Conservation (phyloP, 2,113 vertebrate genomes). For the Odontophorus gujanensis region DNA sequence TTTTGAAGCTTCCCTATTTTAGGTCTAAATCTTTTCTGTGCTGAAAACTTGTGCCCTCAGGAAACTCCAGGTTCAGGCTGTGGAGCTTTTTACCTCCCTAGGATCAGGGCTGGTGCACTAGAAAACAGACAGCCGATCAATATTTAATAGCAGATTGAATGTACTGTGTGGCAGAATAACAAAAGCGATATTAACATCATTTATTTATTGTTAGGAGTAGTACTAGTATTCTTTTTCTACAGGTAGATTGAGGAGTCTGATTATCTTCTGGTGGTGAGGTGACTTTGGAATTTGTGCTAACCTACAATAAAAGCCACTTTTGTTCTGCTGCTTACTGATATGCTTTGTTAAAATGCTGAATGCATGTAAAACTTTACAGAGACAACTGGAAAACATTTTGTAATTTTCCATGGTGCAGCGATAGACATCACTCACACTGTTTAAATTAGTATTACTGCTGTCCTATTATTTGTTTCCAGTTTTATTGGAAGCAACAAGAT, state of each 20-base stretch:
- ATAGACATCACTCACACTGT: constrained; percentile 16
- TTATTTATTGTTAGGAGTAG: neutral
- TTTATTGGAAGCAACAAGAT: constrained; percentile 7
- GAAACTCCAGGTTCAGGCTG: constrained; percentile 21
- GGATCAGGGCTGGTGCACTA: neutral
- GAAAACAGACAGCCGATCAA: neutral
- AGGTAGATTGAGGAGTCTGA: neutral
- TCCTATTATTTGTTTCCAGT: constrained; percentile 27
- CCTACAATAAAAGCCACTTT: neutral
- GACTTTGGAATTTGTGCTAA: neutral
- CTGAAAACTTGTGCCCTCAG: constrained; percentile 20
- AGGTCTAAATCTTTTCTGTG: constrained; percentile 56
- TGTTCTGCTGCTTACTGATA: neutral
- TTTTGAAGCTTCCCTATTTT: constrained; percentile 37
- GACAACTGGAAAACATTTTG: constrained; percentile 5
- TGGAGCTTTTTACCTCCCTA: constrained; percentile 2
- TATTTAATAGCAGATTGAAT: neutral
- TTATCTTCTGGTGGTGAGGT: neutral
- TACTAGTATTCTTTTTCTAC: neutral
- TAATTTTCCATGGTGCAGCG: neutral
- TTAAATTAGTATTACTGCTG: constrained; percentile 30
- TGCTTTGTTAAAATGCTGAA: neutral
- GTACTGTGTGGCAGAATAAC: neutral
- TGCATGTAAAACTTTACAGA: neutral
- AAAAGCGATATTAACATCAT: neutral